Percentiles rank a stretch among this genome's conserved stretches.
These are phyloP conservation scores for Aramus guarauna DNA, from an alignment of 2,113 vertebrate genomes.

Conservation along the genomic window DNA sequence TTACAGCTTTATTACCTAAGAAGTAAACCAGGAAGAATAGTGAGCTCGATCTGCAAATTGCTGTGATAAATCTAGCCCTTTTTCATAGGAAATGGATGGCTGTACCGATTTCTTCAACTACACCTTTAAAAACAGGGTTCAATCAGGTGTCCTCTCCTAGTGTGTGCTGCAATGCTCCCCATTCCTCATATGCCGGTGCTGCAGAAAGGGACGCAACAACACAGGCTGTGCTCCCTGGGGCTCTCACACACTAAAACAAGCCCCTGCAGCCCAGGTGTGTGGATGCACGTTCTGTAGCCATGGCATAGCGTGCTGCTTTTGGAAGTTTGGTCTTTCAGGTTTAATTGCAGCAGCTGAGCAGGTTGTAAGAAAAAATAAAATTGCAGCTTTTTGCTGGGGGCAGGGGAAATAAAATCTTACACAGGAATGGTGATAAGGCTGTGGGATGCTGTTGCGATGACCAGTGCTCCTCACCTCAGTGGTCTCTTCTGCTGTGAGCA, in stretches of 20 bases:
- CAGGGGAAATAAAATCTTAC: neutral
- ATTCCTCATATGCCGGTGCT: neutral
- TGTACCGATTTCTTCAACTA: neutral
- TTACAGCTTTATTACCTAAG: neutral
- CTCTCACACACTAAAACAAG: neutral
- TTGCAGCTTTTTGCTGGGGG: neutral
- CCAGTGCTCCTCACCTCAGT: neutral
- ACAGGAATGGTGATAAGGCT: neutral
- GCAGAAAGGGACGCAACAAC: neutral
- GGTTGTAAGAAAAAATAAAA: neutral
- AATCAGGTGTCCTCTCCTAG: neutral
- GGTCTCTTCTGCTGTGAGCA: neutral
- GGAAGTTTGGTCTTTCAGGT: neutral
- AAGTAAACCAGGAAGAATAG: neutral
- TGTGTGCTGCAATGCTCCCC: neutral
- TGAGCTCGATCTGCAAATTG: neutral
- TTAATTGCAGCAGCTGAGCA: neutral
- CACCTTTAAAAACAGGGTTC: neutral
- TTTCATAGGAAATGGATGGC: neutral
- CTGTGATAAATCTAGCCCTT: neutral
- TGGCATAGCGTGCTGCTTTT: neutral
- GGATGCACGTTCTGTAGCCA: neutral
- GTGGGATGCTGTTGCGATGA: neutral
- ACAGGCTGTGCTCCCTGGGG: accelerated
- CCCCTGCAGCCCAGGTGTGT: accelerated